Conservation (phyloP, 2,888 invertebrate genomes). For the Lordiphosa andalusiaca region DNA sequence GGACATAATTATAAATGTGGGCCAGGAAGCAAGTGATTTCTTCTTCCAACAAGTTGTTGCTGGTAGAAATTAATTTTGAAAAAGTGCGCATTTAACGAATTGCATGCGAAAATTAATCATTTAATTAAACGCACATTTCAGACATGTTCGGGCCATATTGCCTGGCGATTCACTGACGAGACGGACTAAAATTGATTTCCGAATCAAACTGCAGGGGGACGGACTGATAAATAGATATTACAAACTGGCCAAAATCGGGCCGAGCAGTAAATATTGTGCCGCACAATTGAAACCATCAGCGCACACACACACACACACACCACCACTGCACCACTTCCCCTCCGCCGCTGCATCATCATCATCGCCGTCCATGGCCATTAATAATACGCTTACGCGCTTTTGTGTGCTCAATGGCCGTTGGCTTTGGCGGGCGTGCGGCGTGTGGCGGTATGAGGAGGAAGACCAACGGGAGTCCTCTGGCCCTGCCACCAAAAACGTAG, state of each 20-base stretch:
- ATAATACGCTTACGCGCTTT: conserved; percentile 75
- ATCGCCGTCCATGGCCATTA: conserved; percentile 45
- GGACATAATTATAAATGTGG: conserved; percentile 3
- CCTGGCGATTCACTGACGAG: no score
- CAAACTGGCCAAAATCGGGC: conserved; percentile 32
- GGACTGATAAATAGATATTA: conserved; percentile 7
- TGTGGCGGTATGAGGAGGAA: not conserved
- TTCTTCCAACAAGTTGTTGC: not conserved
- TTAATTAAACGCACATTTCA: no score
- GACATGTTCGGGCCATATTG: no score
- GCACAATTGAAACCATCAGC: conserved; percentile 48
- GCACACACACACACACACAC: conserved; percentile 17
- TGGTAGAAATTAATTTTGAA: conserved; percentile 5
- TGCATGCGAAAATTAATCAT: not conserved
- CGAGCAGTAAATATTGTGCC: conserved; percentile 53
- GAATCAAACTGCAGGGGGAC: conserved; percentile 20
- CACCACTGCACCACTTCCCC: not conserved
- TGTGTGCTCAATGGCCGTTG: conserved; percentile 36
- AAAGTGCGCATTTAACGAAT: not conserved
- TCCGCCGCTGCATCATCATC: not conserved
- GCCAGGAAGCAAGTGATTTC: conserved; percentile 2
- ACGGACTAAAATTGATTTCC: not conserved
- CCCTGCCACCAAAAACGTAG: conserved; percentile 6
- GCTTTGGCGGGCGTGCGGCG: conserved; percentile 7
- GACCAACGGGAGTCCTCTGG: conserved; percentile 8